These are phyloP conservation scores for Chirona hameri DNA, from an alignment of 2,888 invertebrate genomes.

Conservation along the genomic window DNA sequence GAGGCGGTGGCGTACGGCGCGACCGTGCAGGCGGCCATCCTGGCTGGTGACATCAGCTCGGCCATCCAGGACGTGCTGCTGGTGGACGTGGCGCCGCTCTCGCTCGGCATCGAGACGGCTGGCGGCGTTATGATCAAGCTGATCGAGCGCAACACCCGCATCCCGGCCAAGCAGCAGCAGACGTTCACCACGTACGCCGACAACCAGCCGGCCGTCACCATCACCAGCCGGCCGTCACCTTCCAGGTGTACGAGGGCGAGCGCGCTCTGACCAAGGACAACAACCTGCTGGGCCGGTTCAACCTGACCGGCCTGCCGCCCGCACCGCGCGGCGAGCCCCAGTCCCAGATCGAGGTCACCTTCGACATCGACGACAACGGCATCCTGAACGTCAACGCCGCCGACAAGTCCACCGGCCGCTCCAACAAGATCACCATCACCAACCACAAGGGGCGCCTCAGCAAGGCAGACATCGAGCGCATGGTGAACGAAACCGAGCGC, in stretches of 20 bases:
- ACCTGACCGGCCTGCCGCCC: slow-evolving; percentile 92
- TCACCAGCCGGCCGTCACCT: slow-evolving; percentile 63
- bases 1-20: slow-evolving; percentile 68
- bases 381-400: slow-evolving; percentile 56
- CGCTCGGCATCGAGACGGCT: slow-evolving; percentile 66
- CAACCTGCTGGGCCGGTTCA: slow-evolving; percentile 93
- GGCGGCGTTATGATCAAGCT: slow-evolving; percentile 67
- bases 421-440: slow-evolving; percentile 48
- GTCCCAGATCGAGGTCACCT: slow-evolving; percentile 55
- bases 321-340: slow-evolving; percentile 88
- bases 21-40: slow-evolving; percentile 57
- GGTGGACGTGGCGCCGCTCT: slow-evolving; percentile 62
- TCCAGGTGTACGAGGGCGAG: slow-evolving; percentile 84
- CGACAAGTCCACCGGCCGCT: slow-evolving; percentile 53
- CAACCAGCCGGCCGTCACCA: slow-evolving; percentile 62
- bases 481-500: slow-evolving; percentile 58
- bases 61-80: slow-evolving; percentile 61
- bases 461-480: slow-evolving; percentile 54
- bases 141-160: slow-evolving; percentile 63
- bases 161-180: slow-evolving; percentile 61
- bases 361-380: slow-evolving; percentile 53
- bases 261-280: slow-evolving; percentile 94
- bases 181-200: slow-evolving; percentile 62
- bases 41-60: slow-evolving; percentile 53
- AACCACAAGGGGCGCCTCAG: slow-evolving; percentile 53